Evolutionary conservation across 2,888 invertebrate genomes (phyloP), one percentile per base, ranked within the genome.

Genomic region (Leptopilina drosophilae): DNA sequence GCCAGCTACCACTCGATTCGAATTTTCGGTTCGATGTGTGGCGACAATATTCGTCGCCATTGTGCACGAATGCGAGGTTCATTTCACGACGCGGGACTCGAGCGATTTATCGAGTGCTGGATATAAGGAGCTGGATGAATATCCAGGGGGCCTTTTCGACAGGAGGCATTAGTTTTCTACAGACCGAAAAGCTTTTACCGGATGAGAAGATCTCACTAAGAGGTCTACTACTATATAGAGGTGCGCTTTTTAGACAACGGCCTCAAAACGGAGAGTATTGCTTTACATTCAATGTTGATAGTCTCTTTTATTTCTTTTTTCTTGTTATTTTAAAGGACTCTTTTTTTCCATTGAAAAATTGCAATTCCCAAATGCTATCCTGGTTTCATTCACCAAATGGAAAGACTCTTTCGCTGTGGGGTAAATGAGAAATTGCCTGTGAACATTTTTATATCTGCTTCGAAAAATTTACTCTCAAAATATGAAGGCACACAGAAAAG

Each of bases 21-120:
- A 86, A 88, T 86, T 88, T 80, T 88, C 85, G 79, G 85, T 87
- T 87, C 88, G 85, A 85, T 87, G 84, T 85, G 85, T 85, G 83
- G 84, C 85, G 87, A 88, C 88, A 87, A 88, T 88, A 83, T 67
- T 75, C 73, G 80, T 78, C 64, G 78, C 77, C 81, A 83, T 83
- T 80, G 80, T 80, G 64, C 78, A 62, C 59, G 78, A 78, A 9
- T 69, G 78, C 78, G 66, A 56, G 79, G 77, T 83, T 81, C 82
- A 78, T 83, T 83, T 81, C 78, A 77, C n/a, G n/a, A 66, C 77
- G 76, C 73, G 78, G 62, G 59, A 79, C 76, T 79, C 77, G 77
- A 80, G 67, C 79, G 77, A 83, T 82, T 83, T 82, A 83, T 82
- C 80, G 83, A 83, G 82, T 81, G 80, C 81, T 78, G 69, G 53